phyloP scores from a whole-genome alignment of 2,113 vertebrate species.

The Excalfactoria chinensis region DNA sequence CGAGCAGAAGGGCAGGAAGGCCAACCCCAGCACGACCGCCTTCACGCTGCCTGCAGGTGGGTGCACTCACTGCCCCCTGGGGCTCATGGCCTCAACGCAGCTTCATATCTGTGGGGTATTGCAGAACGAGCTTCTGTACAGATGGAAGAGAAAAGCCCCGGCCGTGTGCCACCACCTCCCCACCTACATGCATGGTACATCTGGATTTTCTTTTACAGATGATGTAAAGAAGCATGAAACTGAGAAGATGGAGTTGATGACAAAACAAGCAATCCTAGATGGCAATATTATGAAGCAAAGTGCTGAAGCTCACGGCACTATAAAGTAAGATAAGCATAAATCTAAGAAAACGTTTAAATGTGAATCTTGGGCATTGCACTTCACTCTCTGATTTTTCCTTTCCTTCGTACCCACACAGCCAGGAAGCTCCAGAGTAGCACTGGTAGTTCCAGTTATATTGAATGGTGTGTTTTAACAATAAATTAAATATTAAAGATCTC shows the following conservation, averaged over 20 bases:
- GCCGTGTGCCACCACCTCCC: background rate
- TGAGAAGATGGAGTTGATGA: slow-evolving; percentile 84
- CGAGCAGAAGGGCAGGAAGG: slow-evolving; percentile 71
- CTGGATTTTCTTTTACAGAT: slow-evolving; percentile 61
- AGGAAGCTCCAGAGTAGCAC: background rate
- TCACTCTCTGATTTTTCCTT: background rate
- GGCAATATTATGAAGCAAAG: slow-evolving; percentile 86
- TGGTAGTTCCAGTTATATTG: background rate
- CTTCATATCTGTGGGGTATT: too few relatives aligned
- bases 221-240: slow-evolving; percentile 66
- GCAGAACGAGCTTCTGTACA: background rate
- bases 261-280: slow-evolving; percentile 87
- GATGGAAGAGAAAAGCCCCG: background rate
- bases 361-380: background rate
- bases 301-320: slow-evolving; percentile 88
- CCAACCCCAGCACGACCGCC: slow-evolving; percentile 74
- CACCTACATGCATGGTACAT: background rate
- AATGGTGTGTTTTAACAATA: background rate
- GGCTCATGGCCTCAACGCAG: too few relatives aligned
- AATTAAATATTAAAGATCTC: background rate
- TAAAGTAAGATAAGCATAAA: slow-evolving; percentile 86
- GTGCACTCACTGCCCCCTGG: background rate
- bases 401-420: background rate
- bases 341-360: background rate
- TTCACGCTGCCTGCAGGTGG: slow-evolving; percentile 78